phyloP scores from a whole-genome alignment of 2,888 invertebrate species.

The Leptopilina syphax region DNA sequence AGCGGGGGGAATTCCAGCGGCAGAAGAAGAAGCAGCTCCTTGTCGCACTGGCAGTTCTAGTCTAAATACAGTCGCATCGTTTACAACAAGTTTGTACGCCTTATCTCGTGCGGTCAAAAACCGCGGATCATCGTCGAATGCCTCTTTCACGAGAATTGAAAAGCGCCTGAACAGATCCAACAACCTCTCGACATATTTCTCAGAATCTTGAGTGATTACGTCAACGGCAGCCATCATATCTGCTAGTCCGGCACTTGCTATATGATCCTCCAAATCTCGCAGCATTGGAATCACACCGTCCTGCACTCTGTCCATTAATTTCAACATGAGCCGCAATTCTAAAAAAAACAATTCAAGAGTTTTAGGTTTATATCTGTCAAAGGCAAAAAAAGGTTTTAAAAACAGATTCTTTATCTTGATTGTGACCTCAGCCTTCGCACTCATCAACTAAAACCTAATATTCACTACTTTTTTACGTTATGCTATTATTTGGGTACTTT shows the following conservation, averaged over 20 bases:
- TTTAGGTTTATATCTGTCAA: no score
- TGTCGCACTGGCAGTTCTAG: conserved; percentile 72
- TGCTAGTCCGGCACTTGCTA: conserved; percentile 94
- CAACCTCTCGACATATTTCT: conserved; percentile 97
- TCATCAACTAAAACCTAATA: no score
- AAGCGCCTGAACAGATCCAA: conserved; percentile 95
- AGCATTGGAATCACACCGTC: conserved; percentile 96
- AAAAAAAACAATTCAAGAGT: conserved; percentile 43
- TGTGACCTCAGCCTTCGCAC: no score
- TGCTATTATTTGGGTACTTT: no score
- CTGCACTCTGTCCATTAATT: conserved; percentile 89
- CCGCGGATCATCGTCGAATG: conserved; percentile 97
- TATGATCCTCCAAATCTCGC: conserved; percentile 94
- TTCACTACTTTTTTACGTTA: no score
- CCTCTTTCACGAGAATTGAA: conserved; percentile 93
- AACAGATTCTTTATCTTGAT: no score
- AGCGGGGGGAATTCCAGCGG: conserved; percentile 79
- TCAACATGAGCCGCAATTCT: conserved; percentile 84
- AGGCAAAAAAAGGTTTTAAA: no score
- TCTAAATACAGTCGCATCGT: conserved; percentile 95
- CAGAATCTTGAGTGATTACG: conserved; percentile 96
- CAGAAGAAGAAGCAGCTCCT: conserved; percentile 46
- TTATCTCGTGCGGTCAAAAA: conserved; percentile 98
- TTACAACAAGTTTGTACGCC: conserved; percentile 97
- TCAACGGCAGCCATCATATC: conserved; percentile 98